Evolutionary conservation across 2,888 invertebrate species (phyloP), one percentile per base, ranked within the genome.

Genomic region (Protonemura montana): DNA sequence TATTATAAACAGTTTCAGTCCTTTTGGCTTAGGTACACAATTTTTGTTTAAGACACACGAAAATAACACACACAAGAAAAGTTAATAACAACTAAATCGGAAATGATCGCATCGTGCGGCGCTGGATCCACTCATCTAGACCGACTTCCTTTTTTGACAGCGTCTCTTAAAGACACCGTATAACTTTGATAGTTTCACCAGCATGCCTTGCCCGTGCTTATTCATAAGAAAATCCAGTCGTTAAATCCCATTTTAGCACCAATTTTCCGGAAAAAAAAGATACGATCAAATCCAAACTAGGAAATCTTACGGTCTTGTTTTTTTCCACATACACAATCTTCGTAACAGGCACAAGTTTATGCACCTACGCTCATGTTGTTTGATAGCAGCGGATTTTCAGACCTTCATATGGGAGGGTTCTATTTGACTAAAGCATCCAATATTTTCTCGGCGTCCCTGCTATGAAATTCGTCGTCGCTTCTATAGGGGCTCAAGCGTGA

Each of bases 341-440:
- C 59, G 59, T 59, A 59, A 59, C 21, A 35, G 35, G 35, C 3
- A 59, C 59, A 59, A 21, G 16, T 59, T 59, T 59, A 59, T 59
- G 21, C 59, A 1, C 21, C 3, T 59, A 59, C 59, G 35, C 35
- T 35, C 13, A 59, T 35, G 35, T 35, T 35, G 35, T 35, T 59
- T 59, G 59, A 21, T 3, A 3, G 7, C 21, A 13, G 21, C 59
- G 59, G 59, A 59, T 59, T 59, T 59, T 10, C 59, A 59, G 59
- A 10, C 21, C 59, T 59, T 7, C 59, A 59, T 21, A 59, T 21
- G 59, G 6, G 21, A 59, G 21, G 59, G 59, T 59, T 59, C 59
- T 59, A 59, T 59, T 59, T 59, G 59, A 59, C 59, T 59, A 59
- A 59, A 59, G 59, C 59, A 21, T 59, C 59, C 59, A 59, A 59